Conservation (phyloP, 2,113 vertebrate genomes). For the Heterochromis multidens region DNA sequence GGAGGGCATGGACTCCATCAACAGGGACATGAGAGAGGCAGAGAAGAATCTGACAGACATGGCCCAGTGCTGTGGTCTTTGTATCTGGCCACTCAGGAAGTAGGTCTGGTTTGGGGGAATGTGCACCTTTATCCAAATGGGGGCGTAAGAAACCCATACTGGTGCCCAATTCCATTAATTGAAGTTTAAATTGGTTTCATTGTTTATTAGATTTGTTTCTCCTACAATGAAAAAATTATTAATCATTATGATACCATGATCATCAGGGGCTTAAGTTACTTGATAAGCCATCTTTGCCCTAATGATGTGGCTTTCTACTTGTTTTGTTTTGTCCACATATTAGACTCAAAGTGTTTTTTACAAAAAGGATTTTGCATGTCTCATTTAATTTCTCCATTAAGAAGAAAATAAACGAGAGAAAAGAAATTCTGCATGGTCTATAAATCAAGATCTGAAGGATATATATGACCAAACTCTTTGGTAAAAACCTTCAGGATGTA, state of each 20-base stretch:
- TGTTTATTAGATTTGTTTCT: rapidly evolving
- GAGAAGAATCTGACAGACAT: constrained; percentile 68
- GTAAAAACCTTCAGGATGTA: neutral
- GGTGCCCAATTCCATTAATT: constrained; percentile 31
- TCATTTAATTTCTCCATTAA: neutral
- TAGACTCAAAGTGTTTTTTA: neutral
- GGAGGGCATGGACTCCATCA: constrained; percentile 63
- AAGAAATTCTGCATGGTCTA: rapidly evolving
- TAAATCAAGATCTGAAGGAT: neutral
- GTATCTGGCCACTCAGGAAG: constrained; percentile 58
- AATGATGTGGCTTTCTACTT: neutral
- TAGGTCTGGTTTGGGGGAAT: neutral
- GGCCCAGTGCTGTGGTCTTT: constrained; percentile 61
- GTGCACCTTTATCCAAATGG: neutral
- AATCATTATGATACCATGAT: rapidly evolving
- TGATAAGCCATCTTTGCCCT: rapidly evolving
- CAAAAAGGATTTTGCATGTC: neutral
- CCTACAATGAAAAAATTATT: neutral
- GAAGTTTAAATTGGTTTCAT: neutral
- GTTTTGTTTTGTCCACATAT: neutral
- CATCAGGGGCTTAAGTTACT: neutral
- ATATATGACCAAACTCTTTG: neutral
- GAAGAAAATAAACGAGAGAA: neutral
- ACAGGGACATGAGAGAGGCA: constrained; percentile 63
- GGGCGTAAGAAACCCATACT: neutral